Evolutionary conservation across 2,888 invertebrate genomes (phyloP), one percentile per base, ranked within the genome.

Genomic region (Vanessa cardui): DNA sequence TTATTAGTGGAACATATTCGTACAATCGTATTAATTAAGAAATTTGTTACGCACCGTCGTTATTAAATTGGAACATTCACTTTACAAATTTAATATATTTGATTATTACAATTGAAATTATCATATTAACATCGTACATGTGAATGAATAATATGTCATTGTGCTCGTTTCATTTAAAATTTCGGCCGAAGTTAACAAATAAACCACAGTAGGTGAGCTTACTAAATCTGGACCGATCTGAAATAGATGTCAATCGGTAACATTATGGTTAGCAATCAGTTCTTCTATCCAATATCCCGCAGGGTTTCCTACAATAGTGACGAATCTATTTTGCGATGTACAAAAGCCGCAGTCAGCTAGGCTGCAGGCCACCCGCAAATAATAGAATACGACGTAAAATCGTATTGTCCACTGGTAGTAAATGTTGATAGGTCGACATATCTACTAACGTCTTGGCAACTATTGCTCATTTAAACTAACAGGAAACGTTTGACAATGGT

Each of bases 301-400:
- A 74, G 81, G 71, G 72, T 69, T 78, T 75, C 72, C 73, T 77
- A 85, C 83, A 86, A 80, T 81, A 80, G 80, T 86, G 85, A 87
- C 81, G 83, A 86, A 83, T 85, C 83, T 81, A 87, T 88, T 85
- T 84, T 74, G 77, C 74, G 76, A 73, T 77, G 68, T 70, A 78
- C 79, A 85, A 82, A 86, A 84, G 80, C 77, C 33, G 75, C 72
- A 71, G 73, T 74, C 74, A 78, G 77, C 77, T 54, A 46, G 64
- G 75, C 77, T 75, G 73, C 73, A 74, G 88, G 82, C 89, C 90
- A 90, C 91, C 90, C 90, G 83, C 85, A 83, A 86, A 84, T 84
- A 86, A 86, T 83, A 78, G 81, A 71, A 77, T 74, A 75, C 73
- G 74, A 75, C 73, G 72, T 73, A 78, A 74, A 80, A 80, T 80